Conservation (phyloP, 2,113 vertebrate species). For the Anoura caudifer region DNA sequence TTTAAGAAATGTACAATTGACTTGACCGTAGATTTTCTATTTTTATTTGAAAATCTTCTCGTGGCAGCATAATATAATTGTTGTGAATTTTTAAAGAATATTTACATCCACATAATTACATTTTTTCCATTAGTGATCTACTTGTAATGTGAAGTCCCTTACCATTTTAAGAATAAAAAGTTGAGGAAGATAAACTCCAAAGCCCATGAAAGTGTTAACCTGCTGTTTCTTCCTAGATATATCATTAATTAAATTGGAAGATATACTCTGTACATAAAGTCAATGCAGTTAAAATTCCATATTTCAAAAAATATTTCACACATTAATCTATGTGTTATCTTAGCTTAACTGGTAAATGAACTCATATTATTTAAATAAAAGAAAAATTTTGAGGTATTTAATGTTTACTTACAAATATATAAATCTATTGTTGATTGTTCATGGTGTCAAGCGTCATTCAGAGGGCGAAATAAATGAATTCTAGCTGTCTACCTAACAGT, state of each 20-base stretch:
- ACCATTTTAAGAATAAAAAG: not conserved
- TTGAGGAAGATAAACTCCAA: not conserved
- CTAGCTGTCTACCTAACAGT: not conserved
- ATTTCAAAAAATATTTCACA: not conserved
- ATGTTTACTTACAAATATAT: not conserved
- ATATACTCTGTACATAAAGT: not conserved
- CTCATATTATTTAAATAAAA: not conserved
- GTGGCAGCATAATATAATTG: not conserved
- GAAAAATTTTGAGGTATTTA: not conserved
- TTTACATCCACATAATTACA: not conserved
- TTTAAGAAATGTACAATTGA: not conserved
- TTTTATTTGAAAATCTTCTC: not conserved
- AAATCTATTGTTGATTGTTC: not conserved
- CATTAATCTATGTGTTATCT: not conserved
- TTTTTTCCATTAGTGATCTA: not conserved
- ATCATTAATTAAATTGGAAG: not conserved
- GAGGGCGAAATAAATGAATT: not conserved
- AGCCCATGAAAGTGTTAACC: not conserved
- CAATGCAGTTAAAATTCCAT: not conserved
- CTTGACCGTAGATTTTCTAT: not conserved
- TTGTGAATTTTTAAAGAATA: not conserved
- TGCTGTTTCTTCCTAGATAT: not conserved
- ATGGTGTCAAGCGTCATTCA: not conserved
- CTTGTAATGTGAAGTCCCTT: not conserved
- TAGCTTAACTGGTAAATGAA: not conserved